These are phyloP conservation scores for Butorides virescens DNA, from an alignment of 2,113 vertebrate species.

Conservation along the genomic window DNA sequence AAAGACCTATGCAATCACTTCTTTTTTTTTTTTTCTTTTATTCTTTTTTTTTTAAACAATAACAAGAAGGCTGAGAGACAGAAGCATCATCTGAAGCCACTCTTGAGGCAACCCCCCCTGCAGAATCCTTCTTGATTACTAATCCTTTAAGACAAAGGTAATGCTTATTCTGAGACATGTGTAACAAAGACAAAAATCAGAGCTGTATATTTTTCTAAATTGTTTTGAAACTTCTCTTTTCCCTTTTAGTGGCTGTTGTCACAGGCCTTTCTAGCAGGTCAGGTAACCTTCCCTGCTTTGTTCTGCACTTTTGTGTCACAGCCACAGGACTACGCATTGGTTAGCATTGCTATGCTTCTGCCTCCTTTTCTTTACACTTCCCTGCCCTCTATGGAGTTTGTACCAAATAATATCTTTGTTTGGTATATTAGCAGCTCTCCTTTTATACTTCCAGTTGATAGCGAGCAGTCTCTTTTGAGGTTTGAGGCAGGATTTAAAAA, in stretches of 20 bases:
- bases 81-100: neutral
- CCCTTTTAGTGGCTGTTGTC: neutral
- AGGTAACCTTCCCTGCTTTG: neutral
- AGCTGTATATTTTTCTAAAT: neutral
- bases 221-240: neutral
- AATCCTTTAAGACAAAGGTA: neutral
- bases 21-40: neutral
- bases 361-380: neutral
- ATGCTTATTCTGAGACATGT: neutral
- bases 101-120: neutral
- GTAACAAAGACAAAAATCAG: neutral
- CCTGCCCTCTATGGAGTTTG: neutral
- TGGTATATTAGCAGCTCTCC: neutral
- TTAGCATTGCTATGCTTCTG: neutral
- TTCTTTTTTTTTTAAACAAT: neutral
- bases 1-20: neutral
- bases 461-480: neutral
- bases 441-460: neutral
- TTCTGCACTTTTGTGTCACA: neutral
- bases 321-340: neutral
- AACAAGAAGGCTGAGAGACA: neutral
- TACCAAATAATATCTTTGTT: neutral
- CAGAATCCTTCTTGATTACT: neutral
- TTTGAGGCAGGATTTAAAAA: neutral
- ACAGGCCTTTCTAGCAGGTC: neutral